A percentile compares a stretch with the other conserved stretches of the same genome.
Conservation (phyloP, 2,888 invertebrate species). For the Deroplatys truncata region DNA sequence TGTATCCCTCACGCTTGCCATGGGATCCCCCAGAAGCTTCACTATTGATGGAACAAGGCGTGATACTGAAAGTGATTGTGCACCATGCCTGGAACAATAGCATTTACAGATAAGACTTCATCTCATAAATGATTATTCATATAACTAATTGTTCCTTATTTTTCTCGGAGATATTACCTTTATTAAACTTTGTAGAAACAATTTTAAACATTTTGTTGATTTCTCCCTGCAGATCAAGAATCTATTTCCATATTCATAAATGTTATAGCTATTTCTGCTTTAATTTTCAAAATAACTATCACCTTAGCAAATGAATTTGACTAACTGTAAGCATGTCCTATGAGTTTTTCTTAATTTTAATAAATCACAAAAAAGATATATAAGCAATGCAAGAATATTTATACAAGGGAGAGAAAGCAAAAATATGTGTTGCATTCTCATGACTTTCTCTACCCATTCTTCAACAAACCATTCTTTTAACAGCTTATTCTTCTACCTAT, state of each 20-base stretch:
- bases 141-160: background rate
- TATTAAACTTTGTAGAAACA: background rate
- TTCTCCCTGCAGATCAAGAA: background rate
- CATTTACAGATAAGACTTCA: background rate
- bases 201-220: background rate
- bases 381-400: too few species aligned
- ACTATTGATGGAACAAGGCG: constrained; percentile 80
- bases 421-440: too few species aligned
- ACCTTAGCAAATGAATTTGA: too few species aligned
- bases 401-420: too few species aligned
- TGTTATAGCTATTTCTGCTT: too few species aligned
- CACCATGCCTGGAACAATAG: constrained; percentile 67
- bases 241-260: background rate
- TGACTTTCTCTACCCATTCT: too few species aligned
- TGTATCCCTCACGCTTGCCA: constrained; percentile 79
- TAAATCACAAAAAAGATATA: too few species aligned
- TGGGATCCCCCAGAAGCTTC: constrained; percentile 81
- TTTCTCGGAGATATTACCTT: background rate
- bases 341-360: too few species aligned
- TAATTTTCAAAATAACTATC: too few species aligned
- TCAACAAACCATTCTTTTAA: too few species aligned
- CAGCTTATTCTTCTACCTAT: too few species aligned
- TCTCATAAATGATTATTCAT: background rate
- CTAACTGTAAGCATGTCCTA: too few species aligned
- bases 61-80: constrained; percentile 74